A percentile compares a stretch with the other conserved stretches of the same genome.
Evolutionary conservation across 2,113 vertebrate genomes (phyloP).

Genomic region (Gymnogyps californianus): DNA sequence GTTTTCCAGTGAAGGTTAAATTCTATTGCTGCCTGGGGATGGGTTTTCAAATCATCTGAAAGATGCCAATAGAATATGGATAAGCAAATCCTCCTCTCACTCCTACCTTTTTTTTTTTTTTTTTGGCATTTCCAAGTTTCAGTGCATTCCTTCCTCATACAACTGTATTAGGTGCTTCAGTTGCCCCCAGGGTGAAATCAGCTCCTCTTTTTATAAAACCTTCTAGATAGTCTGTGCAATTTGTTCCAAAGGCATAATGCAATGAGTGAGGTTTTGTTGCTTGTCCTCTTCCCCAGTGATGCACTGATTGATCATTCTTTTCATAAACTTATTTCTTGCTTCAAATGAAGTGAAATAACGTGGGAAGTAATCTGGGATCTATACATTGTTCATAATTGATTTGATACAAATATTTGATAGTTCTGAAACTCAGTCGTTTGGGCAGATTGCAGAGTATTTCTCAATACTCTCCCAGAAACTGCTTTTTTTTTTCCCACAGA

Average conservation of each 20-base stretch:
- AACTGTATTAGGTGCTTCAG: neutral
- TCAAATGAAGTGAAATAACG: slow-evolving; percentile 20
- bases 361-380: slow-evolving; percentile 35
- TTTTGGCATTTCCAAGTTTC: neutral
- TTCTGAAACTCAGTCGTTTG: neutral
- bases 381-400: slow-evolving; percentile 7
- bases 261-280: neutral
- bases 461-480: neutral
- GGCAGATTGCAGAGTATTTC: neutral
- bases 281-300: neutral
- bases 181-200: neutral
- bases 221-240: neutral
- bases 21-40: neutral
- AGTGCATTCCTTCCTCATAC: neutral
- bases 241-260: neutral
- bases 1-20: neutral
- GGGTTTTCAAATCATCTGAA: neutral
- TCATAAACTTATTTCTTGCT: neutral
- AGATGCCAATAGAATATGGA: neutral
- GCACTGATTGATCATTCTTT: neutral
- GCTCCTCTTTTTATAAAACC: neutral
- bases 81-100: neutral
- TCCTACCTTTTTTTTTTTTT: neutral
- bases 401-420: neutral
- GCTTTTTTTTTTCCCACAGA: neutral